Percentiles rank a stretch among this genome's conserved stretches.
Conservation (phyloP, 2,888 invertebrate genomes). For the Xylota sylvarum region DNA sequence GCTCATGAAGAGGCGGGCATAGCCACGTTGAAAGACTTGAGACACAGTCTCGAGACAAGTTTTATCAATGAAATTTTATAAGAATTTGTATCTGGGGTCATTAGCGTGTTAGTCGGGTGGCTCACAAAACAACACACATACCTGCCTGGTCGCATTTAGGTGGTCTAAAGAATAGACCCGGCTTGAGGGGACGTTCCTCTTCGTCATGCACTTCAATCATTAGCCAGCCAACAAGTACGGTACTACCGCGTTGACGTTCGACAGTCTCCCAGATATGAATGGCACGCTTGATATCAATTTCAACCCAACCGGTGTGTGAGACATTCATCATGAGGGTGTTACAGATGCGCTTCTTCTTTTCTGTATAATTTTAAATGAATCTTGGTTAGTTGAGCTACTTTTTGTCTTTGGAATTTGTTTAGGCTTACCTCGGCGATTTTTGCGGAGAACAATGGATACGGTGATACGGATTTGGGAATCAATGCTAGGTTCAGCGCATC, state of each 20-base stretch:
- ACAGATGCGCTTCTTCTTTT: constrained; percentile 84
- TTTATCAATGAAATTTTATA: constrained; percentile 37
- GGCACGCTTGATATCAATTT: constrained; percentile 84
- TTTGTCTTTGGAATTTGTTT: neutral
- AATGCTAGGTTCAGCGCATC: constrained; percentile 54
- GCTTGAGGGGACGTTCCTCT: constrained; percentile 83
- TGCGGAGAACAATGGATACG: constrained; percentile 83
- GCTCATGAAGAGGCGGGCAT: neutral
- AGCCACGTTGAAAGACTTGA: neutral
- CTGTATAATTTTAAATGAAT: constrained; percentile 75
- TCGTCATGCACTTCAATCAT: constrained; percentile 84
- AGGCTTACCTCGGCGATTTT: constrained; percentile 77
- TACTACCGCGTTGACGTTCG: constrained; percentile 79
- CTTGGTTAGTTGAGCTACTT: constrained; percentile 13
- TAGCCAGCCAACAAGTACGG: constrained; percentile 82
- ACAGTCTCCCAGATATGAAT: constrained; percentile 83
- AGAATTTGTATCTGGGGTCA: constrained; percentile 48
- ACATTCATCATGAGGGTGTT: constrained; percentile 84
- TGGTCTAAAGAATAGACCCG: constrained; percentile 83
- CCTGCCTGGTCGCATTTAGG: constrained; percentile 85
- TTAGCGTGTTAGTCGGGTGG: constrained; percentile 80
- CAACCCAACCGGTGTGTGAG: constrained; percentile 83
- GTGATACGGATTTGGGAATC: constrained; percentile 84
- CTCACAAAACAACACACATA: constrained; percentile 84
- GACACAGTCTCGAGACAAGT: neutral